phyloP scores from a whole-genome alignment of 2,888 invertebrate species.

The Harpalus rufipes region DNA sequence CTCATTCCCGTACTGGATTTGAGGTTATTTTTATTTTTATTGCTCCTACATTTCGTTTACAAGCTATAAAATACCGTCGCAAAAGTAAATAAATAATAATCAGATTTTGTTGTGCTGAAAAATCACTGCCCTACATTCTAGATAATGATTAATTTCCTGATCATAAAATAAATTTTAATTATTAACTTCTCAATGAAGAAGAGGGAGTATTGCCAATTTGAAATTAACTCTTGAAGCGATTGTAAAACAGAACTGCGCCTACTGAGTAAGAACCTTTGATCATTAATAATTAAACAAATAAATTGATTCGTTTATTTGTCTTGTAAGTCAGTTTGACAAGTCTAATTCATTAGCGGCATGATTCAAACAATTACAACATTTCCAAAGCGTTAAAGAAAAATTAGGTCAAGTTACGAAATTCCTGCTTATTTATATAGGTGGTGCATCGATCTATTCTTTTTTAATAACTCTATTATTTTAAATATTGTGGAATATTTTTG shows the following conservation, averaged over 20 bases:
- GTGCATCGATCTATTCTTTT: too few relatives aligned
- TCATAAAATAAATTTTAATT: conserved; percentile 35
- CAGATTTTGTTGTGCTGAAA: not conserved
- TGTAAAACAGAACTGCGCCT: not conserved
- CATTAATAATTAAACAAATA: conserved; percentile 46
- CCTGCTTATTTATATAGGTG: too few relatives aligned
- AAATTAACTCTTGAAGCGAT: conserved; percentile 29
- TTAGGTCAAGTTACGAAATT: too few relatives aligned
- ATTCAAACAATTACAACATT: not conserved
- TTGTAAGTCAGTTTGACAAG: conserved; percentile 4
- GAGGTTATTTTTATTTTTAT: conserved; percentile 45
- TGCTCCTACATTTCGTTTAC: conserved; percentile 56
- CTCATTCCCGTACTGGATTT: conserved; percentile 21
- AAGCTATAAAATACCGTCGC: conserved; percentile 43
- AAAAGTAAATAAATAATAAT: conserved; percentile 48
- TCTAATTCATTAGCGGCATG: not conserved
- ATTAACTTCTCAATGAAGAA: not conserved
- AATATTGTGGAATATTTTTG: too few relatives aligned
- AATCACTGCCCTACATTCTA: conserved; percentile 20
- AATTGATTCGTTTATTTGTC: conserved; percentile 51
- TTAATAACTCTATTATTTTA: too few relatives aligned
- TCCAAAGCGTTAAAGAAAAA: not conserved
- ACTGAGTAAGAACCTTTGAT: conserved; percentile 15
- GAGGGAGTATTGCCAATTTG: conserved; percentile 8
- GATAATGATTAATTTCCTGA: not conserved